These are phyloP conservation scores for Mercenaria mercenaria DNA, from an alignment of 1,140 invertebrate genomes.

Conservation along the genomic window DNA sequence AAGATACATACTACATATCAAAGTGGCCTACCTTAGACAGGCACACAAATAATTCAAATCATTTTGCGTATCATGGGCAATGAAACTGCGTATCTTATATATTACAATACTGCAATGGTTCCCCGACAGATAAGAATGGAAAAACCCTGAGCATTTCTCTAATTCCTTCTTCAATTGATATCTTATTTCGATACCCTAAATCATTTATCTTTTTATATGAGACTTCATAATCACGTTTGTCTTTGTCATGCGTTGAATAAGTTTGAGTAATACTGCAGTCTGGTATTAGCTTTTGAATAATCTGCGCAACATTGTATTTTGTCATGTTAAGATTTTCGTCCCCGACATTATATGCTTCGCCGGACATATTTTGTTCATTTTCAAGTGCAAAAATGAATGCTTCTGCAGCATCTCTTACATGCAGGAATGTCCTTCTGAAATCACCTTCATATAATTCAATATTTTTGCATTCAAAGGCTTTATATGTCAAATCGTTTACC, in stretches of 20 bases:
- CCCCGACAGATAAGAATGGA: constrained; percentile 66
- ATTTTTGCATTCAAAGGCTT: constrained; percentile 74
- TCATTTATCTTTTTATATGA: constrained; percentile 78
- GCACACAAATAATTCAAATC: too few relatives aligned
- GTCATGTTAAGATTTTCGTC: constrained; percentile 81
- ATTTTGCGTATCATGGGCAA: too few relatives aligned
- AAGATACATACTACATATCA: too few relatives aligned
- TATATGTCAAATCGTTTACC: constrained; percentile 80
- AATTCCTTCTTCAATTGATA: constrained; percentile 77
- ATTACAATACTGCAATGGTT: constrained; percentile 70
- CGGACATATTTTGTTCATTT: constrained; percentile 77
- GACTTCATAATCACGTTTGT: constrained; percentile 82
- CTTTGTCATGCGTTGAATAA: constrained; percentile 74
- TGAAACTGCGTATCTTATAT: too few relatives aligned
- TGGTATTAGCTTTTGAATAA: constrained; percentile 73
- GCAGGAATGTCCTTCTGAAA: too few relatives aligned
- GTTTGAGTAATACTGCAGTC: constrained; percentile 74
- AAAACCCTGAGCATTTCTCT: constrained; percentile 74
- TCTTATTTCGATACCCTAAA: constrained; percentile 73
- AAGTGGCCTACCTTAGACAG: too few relatives aligned
- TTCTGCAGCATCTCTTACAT: constrained; percentile 78
- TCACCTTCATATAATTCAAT: constrained; percentile 80
- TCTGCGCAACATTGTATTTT: constrained; percentile 75
- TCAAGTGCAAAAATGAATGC: constrained; percentile 79
- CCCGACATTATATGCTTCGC: constrained; percentile 79